Percentiles rank a stretch among this genome's conserved stretches.
phyloP scores from a whole-genome alignment of 2,888 invertebrate species.

The Agrotis puta region DNA sequence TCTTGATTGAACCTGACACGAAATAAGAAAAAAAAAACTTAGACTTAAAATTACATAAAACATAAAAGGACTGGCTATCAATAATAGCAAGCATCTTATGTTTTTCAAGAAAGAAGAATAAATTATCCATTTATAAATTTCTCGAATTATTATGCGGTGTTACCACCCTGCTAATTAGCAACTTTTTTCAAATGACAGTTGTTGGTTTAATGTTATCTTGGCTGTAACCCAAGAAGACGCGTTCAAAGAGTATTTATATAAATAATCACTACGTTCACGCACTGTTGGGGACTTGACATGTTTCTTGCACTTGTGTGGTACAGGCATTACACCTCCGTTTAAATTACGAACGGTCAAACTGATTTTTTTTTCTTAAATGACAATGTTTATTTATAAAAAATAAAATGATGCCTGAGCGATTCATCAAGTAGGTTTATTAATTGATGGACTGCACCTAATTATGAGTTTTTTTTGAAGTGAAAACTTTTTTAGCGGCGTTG shows the following conservation, averaged over 20 bases:
- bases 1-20: no score
- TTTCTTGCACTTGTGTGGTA: not conserved
- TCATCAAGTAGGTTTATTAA: no score
- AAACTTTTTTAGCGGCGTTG: no score
- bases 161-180: not conserved
- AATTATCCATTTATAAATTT: not conserved
- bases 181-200: slow-evolving; percentile 8
- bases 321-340: slow-evolving; percentile 6
- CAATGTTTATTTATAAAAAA: not conserved
- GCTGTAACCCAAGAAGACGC: not conserved
- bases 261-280: slow-evolving; percentile 27
- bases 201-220: not conserved
- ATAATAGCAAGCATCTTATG: not conserved
- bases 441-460: no score
- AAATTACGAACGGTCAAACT: slow-evolving; percentile 14
- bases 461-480: no score
- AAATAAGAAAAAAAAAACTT: not conserved
- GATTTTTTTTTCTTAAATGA: not conserved
- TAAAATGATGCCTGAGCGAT: no score
- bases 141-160: not conserved
- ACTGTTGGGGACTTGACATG: slow-evolving; percentile 16
- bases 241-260: slow-evolving; percentile 29
- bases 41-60: not conserved
- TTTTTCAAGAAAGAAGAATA: slow-evolving; percentile 1
- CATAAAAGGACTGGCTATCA: not conserved